Base-by-base conservation (phyloP, 2,888 invertebrate genomes). In the Clunio marinus region DNA sequence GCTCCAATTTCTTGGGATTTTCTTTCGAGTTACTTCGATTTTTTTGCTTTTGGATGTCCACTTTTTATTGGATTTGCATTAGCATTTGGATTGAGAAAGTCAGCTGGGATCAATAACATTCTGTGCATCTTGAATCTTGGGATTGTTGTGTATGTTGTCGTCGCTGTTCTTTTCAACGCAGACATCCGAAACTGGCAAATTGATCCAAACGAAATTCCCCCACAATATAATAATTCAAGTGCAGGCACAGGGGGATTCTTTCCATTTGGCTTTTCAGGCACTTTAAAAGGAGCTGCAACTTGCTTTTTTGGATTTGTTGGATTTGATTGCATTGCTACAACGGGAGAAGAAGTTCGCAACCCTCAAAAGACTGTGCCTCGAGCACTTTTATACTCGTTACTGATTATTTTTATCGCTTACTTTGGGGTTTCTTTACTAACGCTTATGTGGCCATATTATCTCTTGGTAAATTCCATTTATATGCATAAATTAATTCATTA, bases 291-390 rank as follows among this genome's bases (percentile, higher is more conserved):
- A 0, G 84, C 91, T 85, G 74, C 93, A 0, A 91, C 89, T 74
- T 92, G 91, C 75, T 92, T 92, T 81, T 96, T 89, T 78, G 95
- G 94, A 17, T 97, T 96, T 77, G 94, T 97, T 4, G 97, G 97
- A 24, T 97, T 97, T 76, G 97, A 97, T 80, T 89, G 91, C 72
- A 91, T 93, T 70, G 91, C 91, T 17, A 91, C 91, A 0, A 88
- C 91, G n/a, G 84, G 95, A 8, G 96, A 96, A 77, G 96, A 96
- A 78, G 94, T 93, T 0, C 87, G 87, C 70, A 88, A 90, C 72
- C 96, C 96, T 0, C 89, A 91, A 78, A 88, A 86, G 80, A 86
- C 89, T 1, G 94, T 96, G 70, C 96, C 96, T 0, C 85, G 95
- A 72, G 89, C 93, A 3, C 92, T 96, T 70, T 87, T 93, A 5